phyloP scores from a whole-genome alignment of 2,113 vertebrate genomes.

The Pristiophorus japonicus region DNA sequence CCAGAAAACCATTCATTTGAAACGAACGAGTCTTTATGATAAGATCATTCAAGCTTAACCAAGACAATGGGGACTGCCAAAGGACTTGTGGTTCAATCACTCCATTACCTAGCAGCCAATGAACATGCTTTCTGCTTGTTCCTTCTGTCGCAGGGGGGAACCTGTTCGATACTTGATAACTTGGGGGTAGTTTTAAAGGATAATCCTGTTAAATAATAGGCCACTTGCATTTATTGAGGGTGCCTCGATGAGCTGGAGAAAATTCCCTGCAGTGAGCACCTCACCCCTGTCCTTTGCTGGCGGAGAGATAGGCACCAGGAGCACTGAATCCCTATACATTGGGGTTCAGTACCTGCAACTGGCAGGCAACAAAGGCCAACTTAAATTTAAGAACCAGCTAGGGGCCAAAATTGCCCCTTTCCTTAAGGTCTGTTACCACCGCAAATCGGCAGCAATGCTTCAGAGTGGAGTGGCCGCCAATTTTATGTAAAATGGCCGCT shows the following conservation, averaged over 20 bases:
- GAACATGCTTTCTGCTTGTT: neutral
- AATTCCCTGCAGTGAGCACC: neutral
- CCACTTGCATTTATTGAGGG: neutral
- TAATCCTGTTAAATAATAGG: neutral
- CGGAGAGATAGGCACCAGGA: neutral
- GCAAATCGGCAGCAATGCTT: too few species aligned
- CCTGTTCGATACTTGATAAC: neutral
- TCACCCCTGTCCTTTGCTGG: neutral
- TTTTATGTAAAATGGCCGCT: too few species aligned
- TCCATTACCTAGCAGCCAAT: neutral
- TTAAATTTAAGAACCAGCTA: neutral
- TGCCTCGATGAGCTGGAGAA: neutral
- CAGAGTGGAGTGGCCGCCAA: too few species aligned
- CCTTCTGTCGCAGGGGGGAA: neutral
- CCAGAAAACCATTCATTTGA: neutral
- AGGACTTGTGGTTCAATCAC: neutral
- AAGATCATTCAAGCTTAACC: neutral
- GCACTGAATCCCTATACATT: neutral
- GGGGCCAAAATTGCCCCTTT: too few species aligned
- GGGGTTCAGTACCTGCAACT: neutral
- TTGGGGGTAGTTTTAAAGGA: neutral
- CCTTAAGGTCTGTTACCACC: too few species aligned
- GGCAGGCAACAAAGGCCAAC: neutral
- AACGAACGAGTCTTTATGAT: neutral
- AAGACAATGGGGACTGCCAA: neutral